A percentile compares a stretch with the other conserved stretches of the same genome.
Evolutionary conservation across 1,140 invertebrate species (phyloP).

Genomic region (Cryptotermes secundus): DNA sequence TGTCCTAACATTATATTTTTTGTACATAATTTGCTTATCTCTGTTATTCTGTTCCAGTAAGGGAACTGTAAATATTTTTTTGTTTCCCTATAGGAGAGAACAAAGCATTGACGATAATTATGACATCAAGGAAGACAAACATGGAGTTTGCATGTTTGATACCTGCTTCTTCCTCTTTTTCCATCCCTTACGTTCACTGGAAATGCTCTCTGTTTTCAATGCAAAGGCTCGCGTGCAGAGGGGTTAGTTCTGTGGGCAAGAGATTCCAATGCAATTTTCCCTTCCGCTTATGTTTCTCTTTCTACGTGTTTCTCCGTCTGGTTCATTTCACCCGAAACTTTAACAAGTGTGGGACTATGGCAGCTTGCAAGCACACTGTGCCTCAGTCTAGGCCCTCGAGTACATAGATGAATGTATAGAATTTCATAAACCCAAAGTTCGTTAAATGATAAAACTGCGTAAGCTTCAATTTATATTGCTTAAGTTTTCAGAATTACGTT

Average conservation of each 20-base stretch:
- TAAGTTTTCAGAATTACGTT: no score
- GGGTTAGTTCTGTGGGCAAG: background rate
- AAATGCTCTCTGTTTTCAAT: background rate
- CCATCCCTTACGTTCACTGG: background rate
- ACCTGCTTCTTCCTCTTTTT: background rate
- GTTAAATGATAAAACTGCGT: background rate
- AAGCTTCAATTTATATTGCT: background rate
- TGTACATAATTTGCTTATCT: no score
- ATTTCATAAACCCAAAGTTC: slow-evolving; percentile 1
- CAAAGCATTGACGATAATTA: background rate
- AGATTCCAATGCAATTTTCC: background rate
- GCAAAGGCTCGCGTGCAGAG: background rate
- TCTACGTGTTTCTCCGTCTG: background rate
- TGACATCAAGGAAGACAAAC: background rate
- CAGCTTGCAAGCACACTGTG: no score
- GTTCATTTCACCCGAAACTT: background rate
- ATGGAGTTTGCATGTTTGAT: background rate
- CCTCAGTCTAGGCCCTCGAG: background rate
- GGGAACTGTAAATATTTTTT: background rate
- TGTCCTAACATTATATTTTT: no score
- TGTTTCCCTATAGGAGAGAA: background rate
- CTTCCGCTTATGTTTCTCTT: background rate
- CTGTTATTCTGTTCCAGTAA: background rate
- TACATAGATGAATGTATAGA: background rate
- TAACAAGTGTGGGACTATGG: background rate